Evolutionary conservation across 64 coral and sea anemone species (phyloP), one percentile per base, ranked within the genome.

Genomic region (Actinia tenebrosa): DNA sequence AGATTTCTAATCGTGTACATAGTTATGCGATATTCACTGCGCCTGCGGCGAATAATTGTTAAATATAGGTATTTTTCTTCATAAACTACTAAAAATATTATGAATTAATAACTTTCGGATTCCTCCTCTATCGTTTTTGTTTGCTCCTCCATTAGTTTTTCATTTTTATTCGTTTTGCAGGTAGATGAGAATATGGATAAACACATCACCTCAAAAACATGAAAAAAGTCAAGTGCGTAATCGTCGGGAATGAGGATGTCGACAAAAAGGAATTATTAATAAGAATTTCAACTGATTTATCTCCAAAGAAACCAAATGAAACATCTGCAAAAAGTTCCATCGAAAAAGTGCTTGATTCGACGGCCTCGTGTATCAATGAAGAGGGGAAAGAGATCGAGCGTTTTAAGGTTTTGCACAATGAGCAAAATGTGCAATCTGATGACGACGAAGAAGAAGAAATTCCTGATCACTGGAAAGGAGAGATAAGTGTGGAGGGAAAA

Each of bases 221-320:
- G 56, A 61, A 92, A 56, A 83, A 18, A 27, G 94, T 97, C 45
- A 97, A 90, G 17, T 97, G 94, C 61, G 94, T 97, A 22, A 71
- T 97, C 9, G 82, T 97, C 44, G 94, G 94, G 44, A 90, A 93
- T 71, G 94, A 97, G 27, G 77, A 97, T 66, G 91, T 91, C 3
- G 94, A 97, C 85, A 97, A 97, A 45, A 89, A 87, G 43, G 94
- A 97, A 18, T 30, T 97, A 4, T 64, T 97, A 22, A 47, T 97
- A 20, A 90, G 54, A 30, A 86, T 86, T 81, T 85, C 44, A 77
- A 83, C 69, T 64, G 61, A 87, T 52, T 71, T 58, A 89, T 56
- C 27, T 15, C 81, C 17, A 80, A 87, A 82, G 50, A 85, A 81
- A 30, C n/a, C n/a, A 30, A 30, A 75, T 23, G 80, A 83, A 45